Evolutionary conservation across 2,888 invertebrate genomes (phyloP), one percentile per base, ranked within the genome.

Genomic region (Drosophila fulvimacula): DNA sequence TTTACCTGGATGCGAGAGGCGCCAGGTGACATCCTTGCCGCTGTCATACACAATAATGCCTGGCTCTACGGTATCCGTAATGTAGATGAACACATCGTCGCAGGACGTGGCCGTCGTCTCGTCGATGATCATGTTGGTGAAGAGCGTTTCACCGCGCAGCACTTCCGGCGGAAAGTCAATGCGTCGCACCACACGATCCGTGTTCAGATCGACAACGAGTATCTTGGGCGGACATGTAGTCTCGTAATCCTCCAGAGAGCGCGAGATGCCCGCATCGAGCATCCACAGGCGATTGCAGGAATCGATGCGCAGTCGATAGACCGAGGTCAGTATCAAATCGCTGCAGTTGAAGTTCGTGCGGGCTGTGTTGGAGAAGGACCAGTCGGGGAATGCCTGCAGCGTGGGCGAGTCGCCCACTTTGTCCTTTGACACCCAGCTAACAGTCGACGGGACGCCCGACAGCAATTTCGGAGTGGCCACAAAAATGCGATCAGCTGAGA

Each of bases 201-300:
- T 96, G 58, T 94, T 94, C 89, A 96, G 93, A 89, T 97, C 96
- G 79, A 97, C 96, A 62, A 97, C 95, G 60, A 97, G 94, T 57
- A 97, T 94, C 93, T 97, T 97, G 5, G 97, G 97, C 0, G 96
- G 96, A 88, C 97, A 97, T 15, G 94, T 93, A 13, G 93, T 92
- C 55, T 93, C 93, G 84, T 95, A 95, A 73, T 95, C 94, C 71
- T 95, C 95, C 52, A 95, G 88, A 0, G 95, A 95, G 3, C 93
- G 89, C 0, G 80, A 94, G 92, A 88, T 93, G 78, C 81, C 97
- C 3, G 96, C 95, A 92, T 97, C 97, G 63, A 97, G 92, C 1
- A 96, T 95, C 97, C 97, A 97, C 5, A 97, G 93, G 19, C 97
- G 93, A 91, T 96, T 96, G 92, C 97, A 97, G n/a, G 95, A 94